Base-by-base conservation (phyloP, 2,113 vertebrate genomes). In the Protobothrops flavoviridis region DNA sequence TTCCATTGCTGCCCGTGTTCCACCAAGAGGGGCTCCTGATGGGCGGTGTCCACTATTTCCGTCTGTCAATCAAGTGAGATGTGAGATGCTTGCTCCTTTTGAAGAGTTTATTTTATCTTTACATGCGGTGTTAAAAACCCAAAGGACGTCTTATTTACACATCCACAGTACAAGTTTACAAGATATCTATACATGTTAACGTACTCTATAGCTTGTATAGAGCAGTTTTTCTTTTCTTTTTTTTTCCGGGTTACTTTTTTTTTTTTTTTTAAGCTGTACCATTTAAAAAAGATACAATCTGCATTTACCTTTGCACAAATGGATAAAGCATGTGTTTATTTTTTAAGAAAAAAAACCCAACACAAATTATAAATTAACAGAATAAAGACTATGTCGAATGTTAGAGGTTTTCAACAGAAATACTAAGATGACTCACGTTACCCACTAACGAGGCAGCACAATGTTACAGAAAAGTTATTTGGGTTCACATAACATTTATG, bases 121-220 rank as follows among this genome's bases (percentile, higher is more conserved):
- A 99, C 99, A 99, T 99, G 99, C 99, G 96, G 98, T 99, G 99
- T 99, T 99, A 99, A 99, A 99, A 99, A 98, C 98, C 98, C 98
- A 98, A 98, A 98, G 98, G 98, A 97, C 97, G 97, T 98, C 99
- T 98, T 99, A 99, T 99, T 99, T 99, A 99, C 99, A 99, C 98
- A 98, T 99, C 99, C 99, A 99, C 99, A 99, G 99, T 99, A 99
- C 99, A 99, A 98, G 98, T 99, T 98, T 99, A 99, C 98, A 99
- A 98, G 98, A 97, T 99, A 99, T 98, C 98, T 99, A 99, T 98
- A 99, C 98, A 98, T 97, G 98, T 98, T 99, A 98, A 99, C 98
- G 99, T 98, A 99, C 98, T 99, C 98, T 98, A 98, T 97, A 98
- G 98, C 97, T 97, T 97, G 96, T 98, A 98, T 98, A 99, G 98